These are phyloP conservation scores for Gisinianus flammeolus DNA, from an alignment of 2,888 invertebrate species.

Conservation along the genomic window DNA sequence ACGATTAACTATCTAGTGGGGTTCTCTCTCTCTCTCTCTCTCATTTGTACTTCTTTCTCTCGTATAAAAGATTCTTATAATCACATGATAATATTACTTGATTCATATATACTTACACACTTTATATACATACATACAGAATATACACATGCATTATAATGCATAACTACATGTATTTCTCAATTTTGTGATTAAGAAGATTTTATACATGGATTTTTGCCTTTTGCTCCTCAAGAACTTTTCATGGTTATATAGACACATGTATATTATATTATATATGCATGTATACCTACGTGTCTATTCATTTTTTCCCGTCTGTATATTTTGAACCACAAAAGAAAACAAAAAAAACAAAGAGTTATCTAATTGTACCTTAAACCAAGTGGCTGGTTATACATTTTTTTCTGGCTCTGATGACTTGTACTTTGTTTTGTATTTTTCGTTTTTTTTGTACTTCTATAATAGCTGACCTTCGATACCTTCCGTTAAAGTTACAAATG, in stretches of 20 bases:
- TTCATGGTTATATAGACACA: too few relatives aligned
- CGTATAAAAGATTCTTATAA: too few relatives aligned
- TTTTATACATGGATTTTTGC: too few relatives aligned
- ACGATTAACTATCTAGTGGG: too few relatives aligned
- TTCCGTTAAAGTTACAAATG: neutral
- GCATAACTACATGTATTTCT: too few relatives aligned
- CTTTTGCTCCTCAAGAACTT: neutral
- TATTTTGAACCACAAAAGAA: neutral
- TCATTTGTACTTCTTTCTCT: neutral
- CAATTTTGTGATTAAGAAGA: too few relatives aligned
- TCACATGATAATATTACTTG: too few relatives aligned
- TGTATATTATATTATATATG: too few relatives aligned
- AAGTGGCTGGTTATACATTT: neutral
- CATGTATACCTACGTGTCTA: too few relatives aligned
- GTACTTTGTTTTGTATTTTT: neutral
- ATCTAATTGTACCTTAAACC: neutral
- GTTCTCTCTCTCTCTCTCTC: neutral
- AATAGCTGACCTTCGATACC: slow-evolving; percentile 18
- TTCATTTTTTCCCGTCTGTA: neutral
- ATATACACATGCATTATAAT: too few relatives aligned
- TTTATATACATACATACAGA: too few relatives aligned
- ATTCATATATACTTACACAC: too few relatives aligned
- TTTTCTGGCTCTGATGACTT: neutral
- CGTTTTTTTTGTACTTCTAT: neutral
- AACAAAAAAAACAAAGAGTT: neutral